A percentile compares a stretch with the other conserved stretches of the same genome.
Evolutionary conservation across 2,113 vertebrate species (phyloP).

Genomic region (Gallinago jamesoni): DNA sequence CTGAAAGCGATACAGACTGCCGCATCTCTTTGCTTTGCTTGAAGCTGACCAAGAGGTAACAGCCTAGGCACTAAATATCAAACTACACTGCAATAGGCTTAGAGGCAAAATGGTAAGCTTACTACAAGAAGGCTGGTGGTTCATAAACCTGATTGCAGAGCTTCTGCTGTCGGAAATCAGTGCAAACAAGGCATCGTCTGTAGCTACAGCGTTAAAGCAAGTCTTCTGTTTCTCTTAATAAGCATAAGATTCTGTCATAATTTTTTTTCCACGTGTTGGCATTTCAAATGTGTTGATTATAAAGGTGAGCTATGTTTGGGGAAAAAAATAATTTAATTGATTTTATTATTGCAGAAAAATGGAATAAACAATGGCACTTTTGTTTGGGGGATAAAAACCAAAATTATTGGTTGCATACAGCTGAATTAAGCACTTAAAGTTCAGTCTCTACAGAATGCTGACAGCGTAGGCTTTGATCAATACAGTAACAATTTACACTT

Average conservation of each 20-base stretch:
- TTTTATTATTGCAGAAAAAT: slow-evolving; percentile 66
- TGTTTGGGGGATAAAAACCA: slow-evolving; percentile 60
- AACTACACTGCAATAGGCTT: neutral
- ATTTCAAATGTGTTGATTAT: slow-evolving; percentile 67
- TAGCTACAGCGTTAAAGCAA: neutral
- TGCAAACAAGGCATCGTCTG: neutral
- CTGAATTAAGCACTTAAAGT: slow-evolving; percentile 77
- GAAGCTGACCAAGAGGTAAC: neutral
- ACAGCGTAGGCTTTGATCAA: slow-evolving; percentile 70
- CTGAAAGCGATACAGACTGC: neutral
- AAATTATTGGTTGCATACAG: slow-evolving; percentile 70
- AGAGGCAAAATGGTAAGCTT: neutral
- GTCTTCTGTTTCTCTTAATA: neutral
- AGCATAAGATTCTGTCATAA: neutral
- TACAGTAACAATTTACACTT: slow-evolving; percentile 71
- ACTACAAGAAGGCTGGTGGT: neutral
- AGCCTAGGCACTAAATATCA: neutral
- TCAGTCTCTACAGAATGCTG: slow-evolving; percentile 71
- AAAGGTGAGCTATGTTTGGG: neutral
- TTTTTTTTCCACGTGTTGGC: slow-evolving; percentile 49
- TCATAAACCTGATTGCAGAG: neutral
- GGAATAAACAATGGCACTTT: slow-evolving; percentile 58
- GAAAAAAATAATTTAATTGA: slow-evolving; percentile 48
- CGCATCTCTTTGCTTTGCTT: neutral
- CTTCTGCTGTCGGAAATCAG: neutral